Base-by-base conservation (phyloP, 2,888 invertebrate genomes). In the Parnassius glacialis region DNA sequence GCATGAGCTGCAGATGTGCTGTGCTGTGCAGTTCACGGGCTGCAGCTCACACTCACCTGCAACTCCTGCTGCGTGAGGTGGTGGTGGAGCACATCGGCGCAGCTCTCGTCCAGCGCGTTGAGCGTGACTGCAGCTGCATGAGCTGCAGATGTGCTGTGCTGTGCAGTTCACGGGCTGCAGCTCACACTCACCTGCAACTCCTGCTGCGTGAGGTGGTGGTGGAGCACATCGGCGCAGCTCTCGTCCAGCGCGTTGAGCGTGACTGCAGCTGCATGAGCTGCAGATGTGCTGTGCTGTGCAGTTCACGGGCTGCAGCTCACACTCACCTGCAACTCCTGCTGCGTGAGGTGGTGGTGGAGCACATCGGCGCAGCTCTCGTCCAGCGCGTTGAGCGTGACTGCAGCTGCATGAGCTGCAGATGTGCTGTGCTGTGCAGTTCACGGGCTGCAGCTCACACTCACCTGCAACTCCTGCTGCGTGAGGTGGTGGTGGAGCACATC, bases 401-500 rank as follows among this genome's bases (percentile, higher is more conserved):
- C 20, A 20, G 20, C 20, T 20, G 20, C 20, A 20, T 20, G 10
- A 1, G 45, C 45, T 45, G 45, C 45, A 45, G 45, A n/a, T 12
- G 20, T 20, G 20, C 20, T 2, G 20, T 11, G 12, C 45, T 12
- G 20, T 20, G 20, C 20, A 2, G 20, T 11, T 2, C 45, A 45
- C 45, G 12, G 12, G 12, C 5, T 45, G 45, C 45, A 45, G 45
- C n/a, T 10, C 43, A 41, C 45, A 20, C 9, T 9, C 43, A 82
- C 86, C 70, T 96, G 93, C 62, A 97, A 91, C 48, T 97, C 97
- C 67, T 94, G 94, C 80, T 96, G 96, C 7, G 96, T 95, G 84
- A 97, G 97, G 81, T 96, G 96, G 63, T 94, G 94, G 41, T 96
- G 91, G 13, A 96, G 95, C 74, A 96, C 96, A 68, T 98, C 98